A percentile compares a stretch with the other conserved stretches of the same genome.
Conservation (phyloP, 2,888 invertebrate species). For the Lasioglossum zephyrum region DNA sequence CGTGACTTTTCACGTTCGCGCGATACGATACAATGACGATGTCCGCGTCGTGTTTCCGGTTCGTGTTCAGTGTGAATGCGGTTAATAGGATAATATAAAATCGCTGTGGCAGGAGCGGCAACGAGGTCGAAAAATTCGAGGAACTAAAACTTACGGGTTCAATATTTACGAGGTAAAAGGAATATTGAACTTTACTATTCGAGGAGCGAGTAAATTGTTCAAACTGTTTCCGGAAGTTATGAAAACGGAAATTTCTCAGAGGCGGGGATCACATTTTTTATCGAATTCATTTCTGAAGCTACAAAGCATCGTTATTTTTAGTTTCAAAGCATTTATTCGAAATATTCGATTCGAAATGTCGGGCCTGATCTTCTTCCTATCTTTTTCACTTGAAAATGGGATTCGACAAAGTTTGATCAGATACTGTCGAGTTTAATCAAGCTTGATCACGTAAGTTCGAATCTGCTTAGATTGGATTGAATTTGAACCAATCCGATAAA, state of each 20-base stretch:
- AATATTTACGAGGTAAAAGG: neutral
- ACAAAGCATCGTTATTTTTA: neutral
- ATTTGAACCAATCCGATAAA: neutral
- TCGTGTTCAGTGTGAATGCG: constrained; percentile 14
- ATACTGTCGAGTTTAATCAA: neutral
- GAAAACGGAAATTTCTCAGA: neutral
- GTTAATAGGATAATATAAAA: constrained; percentile 30
- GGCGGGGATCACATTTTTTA: neutral
- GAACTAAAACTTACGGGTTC: constrained; percentile 6
- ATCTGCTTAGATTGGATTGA: neutral
- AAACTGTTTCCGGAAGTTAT: neutral
- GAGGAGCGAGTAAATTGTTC: neutral
- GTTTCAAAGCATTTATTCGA: neutral
- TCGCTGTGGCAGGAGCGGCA: neutral
- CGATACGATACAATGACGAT: constrained; percentile 46
- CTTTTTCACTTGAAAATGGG: neutral
- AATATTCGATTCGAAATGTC: neutral
- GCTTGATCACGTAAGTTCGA: neutral
- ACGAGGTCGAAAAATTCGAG: neutral
- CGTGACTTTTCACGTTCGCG: constrained; percentile 33
- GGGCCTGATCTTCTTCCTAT: neutral
- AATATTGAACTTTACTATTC: constrained; percentile 3
- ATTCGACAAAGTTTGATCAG: neutral
- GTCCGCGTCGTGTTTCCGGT: constrained; percentile 16
- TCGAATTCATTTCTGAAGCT: neutral